Evolutionary conservation across 2,888 invertebrate genomes (phyloP), one percentile per base, ranked within the genome.

Genomic region (Neoitamus cyanurus): DNA sequence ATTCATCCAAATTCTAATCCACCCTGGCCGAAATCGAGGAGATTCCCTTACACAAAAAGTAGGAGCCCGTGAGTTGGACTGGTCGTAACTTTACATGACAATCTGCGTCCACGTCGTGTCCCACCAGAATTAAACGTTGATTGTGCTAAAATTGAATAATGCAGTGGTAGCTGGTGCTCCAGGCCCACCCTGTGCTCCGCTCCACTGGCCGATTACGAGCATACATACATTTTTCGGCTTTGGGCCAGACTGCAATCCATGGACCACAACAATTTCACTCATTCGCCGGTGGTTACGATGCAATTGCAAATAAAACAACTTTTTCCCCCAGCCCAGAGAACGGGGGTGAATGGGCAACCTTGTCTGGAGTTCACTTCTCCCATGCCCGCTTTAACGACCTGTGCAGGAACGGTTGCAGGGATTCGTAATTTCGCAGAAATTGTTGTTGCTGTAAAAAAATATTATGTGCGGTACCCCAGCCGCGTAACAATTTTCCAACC

Each of bases 241-340:
- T 25, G 37, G 73, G 15, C 20, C 37, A 36, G 73, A 31, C 73
- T 48, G 6, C 78, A 78, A 78, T 78, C 58, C 78, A 34, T 31
- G 46, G 46, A 46, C 78, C 78, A 31, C 78, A 78, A 78, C 46
- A 78, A 58, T 78, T 78, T 9, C 31, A 78, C n/a, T 30, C 48
- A 78, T 58, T 34, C 78, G 34, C 48, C n/a, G 78, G 31, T 15
- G 48, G 78, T 58, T 15, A 20, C 58, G 25, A 58, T 20, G 58
- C 58, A 58, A 58, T 58, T 31, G 31, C 70, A n/a, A 70, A 70
- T 70, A 70, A 31, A 31, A n/a, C 13, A 34, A 7, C 31, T 25
- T 30, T 70, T 30, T 34, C 11, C 70, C 70, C 13, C 69, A 20
- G 20, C 58, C 1, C 70, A 13, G 70, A 30, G 6, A 9, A 7